Percentiles rank a stretch among this genome's conserved stretches.
These are phyloP conservation scores for Tetragnatha montana DNA, from an alignment of 2,888 invertebrate genomes.

Conservation along the genomic window DNA sequence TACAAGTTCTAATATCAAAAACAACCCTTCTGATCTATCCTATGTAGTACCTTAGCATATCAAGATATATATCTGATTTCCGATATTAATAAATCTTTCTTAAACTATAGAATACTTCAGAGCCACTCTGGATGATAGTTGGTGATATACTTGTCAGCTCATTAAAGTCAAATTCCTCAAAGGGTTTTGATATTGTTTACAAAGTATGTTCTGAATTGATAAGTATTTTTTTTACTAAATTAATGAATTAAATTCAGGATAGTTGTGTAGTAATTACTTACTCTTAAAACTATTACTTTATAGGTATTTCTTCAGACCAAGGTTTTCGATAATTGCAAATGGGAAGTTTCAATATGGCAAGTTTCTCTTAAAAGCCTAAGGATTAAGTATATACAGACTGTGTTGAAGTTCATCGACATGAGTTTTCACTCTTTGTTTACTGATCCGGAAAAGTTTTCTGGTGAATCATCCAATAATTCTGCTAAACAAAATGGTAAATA, in stretches of 20 bases:
- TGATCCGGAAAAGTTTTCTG: constrained; percentile 29
- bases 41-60: too few species aligned
- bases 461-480: too few species aligned
- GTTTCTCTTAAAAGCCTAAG: constrained; percentile 39
- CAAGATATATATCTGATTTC: too few species aligned
- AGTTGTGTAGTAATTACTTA: too few species aligned
- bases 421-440: constrained; percentile 16
- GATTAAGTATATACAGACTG: constrained; percentile 14
- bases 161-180: neutral
- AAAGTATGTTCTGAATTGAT: constrained; percentile 11
- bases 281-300: neutral
- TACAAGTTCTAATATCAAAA: too few species aligned
- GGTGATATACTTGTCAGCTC: constrained; percentile 19
- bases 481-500: neutral
- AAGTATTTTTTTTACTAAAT: neutral
- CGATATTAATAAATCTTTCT: too few species aligned
- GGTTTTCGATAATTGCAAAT: constrained; percentile 61
- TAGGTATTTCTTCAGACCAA: constrained; percentile 45
- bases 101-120: neutral
- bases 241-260: neutral
- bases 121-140: constrained; percentile 6
- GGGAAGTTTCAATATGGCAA: constrained; percentile 61
- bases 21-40: too few species aligned
- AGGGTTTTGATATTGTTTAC: constrained; percentile 6
- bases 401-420: constrained; percentile 47